Percentiles rank a stretch among this genome's conserved stretches.
These are phyloP conservation scores for Campopleginae sp. DNA, from an alignment of 2,888 invertebrate species.

Conservation along the genomic window DNA sequence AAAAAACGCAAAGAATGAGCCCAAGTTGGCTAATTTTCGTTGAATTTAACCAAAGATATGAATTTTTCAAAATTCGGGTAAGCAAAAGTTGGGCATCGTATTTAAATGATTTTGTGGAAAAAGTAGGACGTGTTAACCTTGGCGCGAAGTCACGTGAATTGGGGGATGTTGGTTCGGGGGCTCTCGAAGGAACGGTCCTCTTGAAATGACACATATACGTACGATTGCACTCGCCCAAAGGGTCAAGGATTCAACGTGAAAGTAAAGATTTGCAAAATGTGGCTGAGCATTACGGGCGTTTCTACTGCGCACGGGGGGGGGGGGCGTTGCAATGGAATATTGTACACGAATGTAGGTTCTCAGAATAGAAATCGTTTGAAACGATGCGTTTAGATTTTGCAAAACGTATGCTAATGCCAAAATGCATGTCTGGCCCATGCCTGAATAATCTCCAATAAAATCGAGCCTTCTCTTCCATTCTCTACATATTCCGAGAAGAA, in stretches of 20 bases:
- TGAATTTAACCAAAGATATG: too few relatives aligned
- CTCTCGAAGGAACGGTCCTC: constrained; percentile 1
- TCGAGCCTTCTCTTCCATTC: neutral
- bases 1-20: too few relatives aligned
- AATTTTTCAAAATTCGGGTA: neutral
- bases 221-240: neutral
- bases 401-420: neutral
- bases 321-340: neutral
- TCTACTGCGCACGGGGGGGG: constrained; percentile 9
- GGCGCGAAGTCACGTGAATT: constrained; percentile 7
- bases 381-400: neutral
- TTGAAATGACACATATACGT: neutral
- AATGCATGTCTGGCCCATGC: constrained; percentile 13
- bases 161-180: neutral
- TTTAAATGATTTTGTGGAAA: neutral
- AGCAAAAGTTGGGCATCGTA: too few relatives aligned
- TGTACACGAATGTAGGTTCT: too few relatives aligned
- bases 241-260: constrained; percentile 34
- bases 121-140: neutral
- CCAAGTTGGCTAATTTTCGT: too few relatives aligned
- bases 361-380: neutral
- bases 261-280: constrained; percentile 23
- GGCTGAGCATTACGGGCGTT: neutral
- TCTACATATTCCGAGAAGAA: neutral
- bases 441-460: constrained; percentile 13